Evolutionary conservation across 2,888 invertebrate genomes (phyloP), one percentile per base, ranked within the genome.

Genomic region (Synergus gifuensis): DNA sequence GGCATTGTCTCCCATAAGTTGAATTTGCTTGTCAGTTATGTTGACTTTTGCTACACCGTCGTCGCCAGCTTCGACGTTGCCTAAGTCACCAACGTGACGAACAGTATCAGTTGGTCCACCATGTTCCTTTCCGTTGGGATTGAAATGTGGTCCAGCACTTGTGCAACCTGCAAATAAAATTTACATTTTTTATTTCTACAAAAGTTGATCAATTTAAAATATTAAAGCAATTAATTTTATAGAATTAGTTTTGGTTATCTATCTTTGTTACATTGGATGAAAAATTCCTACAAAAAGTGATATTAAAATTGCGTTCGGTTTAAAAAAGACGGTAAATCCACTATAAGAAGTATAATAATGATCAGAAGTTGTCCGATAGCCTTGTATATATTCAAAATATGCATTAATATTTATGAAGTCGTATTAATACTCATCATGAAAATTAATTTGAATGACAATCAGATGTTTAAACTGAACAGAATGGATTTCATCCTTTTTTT

Each of bases 111-210:
- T 93, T 0, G 98, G 98, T 0, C 94, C 96, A 16, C 98, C 99
- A 89, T 99, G 99, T 0, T 96, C 96, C 87, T 94, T 94, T 86
- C 95, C 95, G 73, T 92, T 85, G 0, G 98, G 98, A 93, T 99
- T 99, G 93, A 97, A 99, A 93, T 99, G 99, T 0, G 97, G 93
- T 0, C 98, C 99, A 54, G 98, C 98, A 60, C 98, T 98, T n/a
- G 96, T 97, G 93, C 99, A 99, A 0, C 92, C 92, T 91, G 36
- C 62, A 78, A 76, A 63, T 66, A 14, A 16, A 64, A 46, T 49
- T 9, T 73, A 14, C 9, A 22, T 58, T 69, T 2, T n/a, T 18
- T 12, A 40, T 28, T 16, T 64, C 11, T 3, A 16, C 4, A n/a
- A 40, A 36, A 28, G 3, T 28, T 28, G 28, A 28, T 28, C 28